These are phyloP conservation scores for Artibeus lituratus DNA, from an alignment of 2,797 vertebrate genomes.

Conservation along the genomic window DNA sequence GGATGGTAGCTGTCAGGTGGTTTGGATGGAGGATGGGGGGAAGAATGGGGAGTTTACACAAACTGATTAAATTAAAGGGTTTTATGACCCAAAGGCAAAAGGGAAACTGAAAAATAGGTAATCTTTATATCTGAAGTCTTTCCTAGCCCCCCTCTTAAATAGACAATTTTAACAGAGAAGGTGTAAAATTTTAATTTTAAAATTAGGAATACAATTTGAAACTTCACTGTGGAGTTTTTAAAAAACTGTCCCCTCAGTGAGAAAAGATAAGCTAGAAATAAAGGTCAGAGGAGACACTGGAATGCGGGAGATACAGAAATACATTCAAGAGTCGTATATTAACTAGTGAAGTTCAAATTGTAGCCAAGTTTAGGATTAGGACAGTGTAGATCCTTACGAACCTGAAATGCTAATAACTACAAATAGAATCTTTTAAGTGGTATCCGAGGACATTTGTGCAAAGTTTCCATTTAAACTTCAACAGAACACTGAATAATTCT, in stretches of 20 bases:
- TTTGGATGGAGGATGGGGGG: not conserved
- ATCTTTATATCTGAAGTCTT: conserved; percentile 16
- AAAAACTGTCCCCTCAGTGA: not conserved
- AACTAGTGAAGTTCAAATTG: not conserved
- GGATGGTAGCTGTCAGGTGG: not conserved
- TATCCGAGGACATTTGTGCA: not conserved
- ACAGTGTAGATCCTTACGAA: not conserved
- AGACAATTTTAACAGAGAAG: conserved; percentile 10
- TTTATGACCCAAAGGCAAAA: not conserved
- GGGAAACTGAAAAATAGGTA: conserved; percentile 15
- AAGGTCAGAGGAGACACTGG: conserved; percentile 3
- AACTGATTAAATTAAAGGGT: not conserved
- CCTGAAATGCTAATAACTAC: not conserved
- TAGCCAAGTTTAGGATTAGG: not conserved
- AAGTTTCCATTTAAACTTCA: conserved; percentile 5
- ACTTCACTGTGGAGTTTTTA: conserved; percentile 35
- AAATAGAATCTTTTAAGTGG: not conserved
- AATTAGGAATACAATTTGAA: conserved; percentile 27
- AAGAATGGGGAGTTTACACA: not conserved
- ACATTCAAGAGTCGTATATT: not conserved
- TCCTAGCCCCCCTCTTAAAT: not conserved
- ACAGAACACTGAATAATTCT: not conserved
- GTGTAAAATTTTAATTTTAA: conserved; percentile 48
- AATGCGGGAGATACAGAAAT: not conserved
- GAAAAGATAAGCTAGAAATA: conserved; percentile 47